A percentile compares a stretch with the other conserved stretches of the same genome.
Evolutionary conservation across 1,140 invertebrate genomes (phyloP).

Genomic region (Hyles euphorbiae): DNA sequence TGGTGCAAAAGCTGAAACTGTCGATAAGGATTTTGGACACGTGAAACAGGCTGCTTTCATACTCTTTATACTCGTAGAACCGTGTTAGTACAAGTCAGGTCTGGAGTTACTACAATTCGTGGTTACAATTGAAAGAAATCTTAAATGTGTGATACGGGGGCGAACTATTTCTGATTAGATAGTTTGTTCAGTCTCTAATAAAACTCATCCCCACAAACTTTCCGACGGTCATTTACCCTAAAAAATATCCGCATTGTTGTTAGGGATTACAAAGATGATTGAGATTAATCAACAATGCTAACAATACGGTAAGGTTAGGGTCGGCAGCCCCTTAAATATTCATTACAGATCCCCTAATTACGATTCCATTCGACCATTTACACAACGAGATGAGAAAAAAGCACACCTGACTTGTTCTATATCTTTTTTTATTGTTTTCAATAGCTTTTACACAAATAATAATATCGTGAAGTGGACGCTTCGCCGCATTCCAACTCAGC

Average conservation of each 20-base stretch:
- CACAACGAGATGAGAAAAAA: slow-evolving; percentile 39
- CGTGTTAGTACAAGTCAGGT: too few relatives aligned
- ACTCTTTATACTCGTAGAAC: too few relatives aligned
- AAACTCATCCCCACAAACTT: neutral
- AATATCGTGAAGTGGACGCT: slow-evolving; percentile 51
- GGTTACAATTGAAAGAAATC: too few relatives aligned
- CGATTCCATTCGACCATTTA: slow-evolving; percentile 47
- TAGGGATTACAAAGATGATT: slow-evolving; percentile 50
- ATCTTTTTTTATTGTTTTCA: slow-evolving; percentile 51
- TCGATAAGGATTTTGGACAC: too few relatives aligned
- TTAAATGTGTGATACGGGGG: too few relatives aligned
- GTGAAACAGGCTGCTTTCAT: too few relatives aligned
- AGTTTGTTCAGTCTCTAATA: neutral
- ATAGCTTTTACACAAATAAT: slow-evolving; percentile 50
- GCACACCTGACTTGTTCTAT: slow-evolving; percentile 59
- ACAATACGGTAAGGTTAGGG: slow-evolving; percentile 47
- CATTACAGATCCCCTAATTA: slow-evolving; percentile 68
- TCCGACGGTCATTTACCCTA: slow-evolving; percentile 20
- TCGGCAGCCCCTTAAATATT: slow-evolving; percentile 61
- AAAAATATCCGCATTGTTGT: slow-evolving; percentile 36
- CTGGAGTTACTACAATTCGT: too few relatives aligned
- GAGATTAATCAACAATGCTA: slow-evolving; percentile 56
- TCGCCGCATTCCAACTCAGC: slow-evolving; percentile 49
- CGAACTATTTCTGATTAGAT: too few relatives aligned
- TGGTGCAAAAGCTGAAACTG: too few relatives aligned